These are phyloP conservation scores for Ceyx cyanopectus DNA, from an alignment of 2,113 vertebrate species.

Conservation along the genomic window DNA sequence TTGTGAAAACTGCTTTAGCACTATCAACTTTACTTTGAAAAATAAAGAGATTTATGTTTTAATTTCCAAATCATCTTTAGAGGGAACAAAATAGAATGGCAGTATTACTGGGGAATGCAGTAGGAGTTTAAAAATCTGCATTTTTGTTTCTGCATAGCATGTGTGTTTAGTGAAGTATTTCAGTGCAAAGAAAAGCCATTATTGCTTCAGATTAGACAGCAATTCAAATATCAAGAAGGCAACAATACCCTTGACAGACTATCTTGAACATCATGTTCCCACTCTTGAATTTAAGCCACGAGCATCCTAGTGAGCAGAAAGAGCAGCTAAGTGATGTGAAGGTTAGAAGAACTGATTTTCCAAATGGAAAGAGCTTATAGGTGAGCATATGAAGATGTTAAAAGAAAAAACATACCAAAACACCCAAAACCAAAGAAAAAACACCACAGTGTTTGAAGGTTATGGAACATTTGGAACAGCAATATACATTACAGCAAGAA, in stretches of 20 bases:
- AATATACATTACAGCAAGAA: background rate
- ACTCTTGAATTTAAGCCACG: background rate
- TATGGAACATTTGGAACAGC: background rate
- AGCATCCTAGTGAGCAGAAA: constrained; percentile 9
- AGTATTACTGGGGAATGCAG: too few species aligned
- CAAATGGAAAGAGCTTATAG: background rate
- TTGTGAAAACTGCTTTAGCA: constrained; percentile 27
- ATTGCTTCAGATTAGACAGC: constrained; percentile 30
- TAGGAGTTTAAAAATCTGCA: background rate
- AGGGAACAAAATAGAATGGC: too few species aligned
- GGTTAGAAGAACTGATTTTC: background rate
- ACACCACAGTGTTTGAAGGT: background rate
- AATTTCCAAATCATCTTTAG: constrained; percentile 70
- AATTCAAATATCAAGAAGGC: constrained; percentile 1
- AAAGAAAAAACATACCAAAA: background rate
- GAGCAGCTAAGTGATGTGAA: background rate
- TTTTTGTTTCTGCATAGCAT: background rate
- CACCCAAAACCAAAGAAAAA: background rate
- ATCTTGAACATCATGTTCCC: constrained; percentile 30
- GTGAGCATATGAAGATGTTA: background rate
- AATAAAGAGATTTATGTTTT: constrained; percentile 73
- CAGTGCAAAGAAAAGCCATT: background rate
- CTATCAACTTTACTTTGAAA: constrained; percentile 52
- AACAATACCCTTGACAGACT: background rate
- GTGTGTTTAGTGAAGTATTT: background rate